Base-by-base conservation (phyloP, 2,888 invertebrate genomes). In the Scaptomyza caliginosa region DNA sequence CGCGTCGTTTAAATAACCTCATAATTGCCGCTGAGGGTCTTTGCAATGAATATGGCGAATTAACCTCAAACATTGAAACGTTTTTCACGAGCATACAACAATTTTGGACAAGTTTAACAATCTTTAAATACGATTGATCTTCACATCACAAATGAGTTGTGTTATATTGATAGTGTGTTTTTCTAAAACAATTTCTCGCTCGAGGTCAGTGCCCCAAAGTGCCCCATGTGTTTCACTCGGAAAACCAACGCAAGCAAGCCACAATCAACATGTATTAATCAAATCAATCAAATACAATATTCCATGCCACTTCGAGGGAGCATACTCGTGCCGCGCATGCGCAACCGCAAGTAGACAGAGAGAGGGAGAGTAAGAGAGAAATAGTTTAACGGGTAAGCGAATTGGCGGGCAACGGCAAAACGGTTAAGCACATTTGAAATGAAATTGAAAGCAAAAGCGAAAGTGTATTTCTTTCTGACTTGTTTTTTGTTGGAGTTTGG, bases 1-100 rank as follows among this genome's bases (percentile, higher is more conserved):
- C 60, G 64, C 69, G 16, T 52, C 60, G 65, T 72, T 59, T 69
- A 78, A 86, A 82, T 81, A 82, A 82, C 85, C 87, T 82, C 82
- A 82, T 82, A 82, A 82, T 86, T 82, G 85, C 78, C 87, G 67
- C 73, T 77, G 82, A 82, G 82, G 82, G 82, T 75, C 82, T 84
- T 82, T 82, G 82, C 82, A 86, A 82, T 86, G 82, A 82, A 86
- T 82, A 86, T 85, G 84, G 82, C 85, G 87, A 86, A 81, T 81
- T 82, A 82, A 84, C 82, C 82, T 82, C 75, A 85, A 86, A 86
- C 64, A 73, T 56, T 76, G 65, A 78, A 67, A 64, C 58, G 60
- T 40, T 80, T 69, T 76, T 76, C 69, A 73, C 66, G 68, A 82
- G 69, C 79, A 69, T 64, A 65, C 71, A 67, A 78, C 75, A 59